A percentile compares a stretch with the other conserved stretches of the same genome.
Evolutionary conservation across 2,113 vertebrate genomes (phyloP).

Genomic region (Neogale vison): DNA sequence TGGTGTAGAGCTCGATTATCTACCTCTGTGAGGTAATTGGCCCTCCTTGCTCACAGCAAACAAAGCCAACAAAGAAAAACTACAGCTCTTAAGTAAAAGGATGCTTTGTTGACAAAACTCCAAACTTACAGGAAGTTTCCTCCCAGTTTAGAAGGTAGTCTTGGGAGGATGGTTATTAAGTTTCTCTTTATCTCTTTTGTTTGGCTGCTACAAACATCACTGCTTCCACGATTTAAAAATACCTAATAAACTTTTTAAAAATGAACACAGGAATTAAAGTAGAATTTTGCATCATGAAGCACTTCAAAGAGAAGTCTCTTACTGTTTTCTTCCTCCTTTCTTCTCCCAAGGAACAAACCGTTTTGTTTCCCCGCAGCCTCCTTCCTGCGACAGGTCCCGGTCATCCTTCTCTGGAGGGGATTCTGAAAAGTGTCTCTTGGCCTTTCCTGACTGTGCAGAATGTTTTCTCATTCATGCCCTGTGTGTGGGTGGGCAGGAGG

Average conservation of each 20-base stretch:
- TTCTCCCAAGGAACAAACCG: background rate
- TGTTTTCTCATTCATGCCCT: background rate
- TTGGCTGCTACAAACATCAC: background rate
- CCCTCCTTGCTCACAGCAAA: background rate
- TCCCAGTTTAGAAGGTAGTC: background rate
- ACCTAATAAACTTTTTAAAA: background rate
- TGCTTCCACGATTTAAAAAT: background rate
- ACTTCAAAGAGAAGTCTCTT: background rate
- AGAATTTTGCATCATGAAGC: background rate
- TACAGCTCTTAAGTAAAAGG: background rate
- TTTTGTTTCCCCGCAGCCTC: background rate
- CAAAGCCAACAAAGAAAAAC: background rate
- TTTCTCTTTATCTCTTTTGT: background rate
- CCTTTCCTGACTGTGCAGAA: background rate
- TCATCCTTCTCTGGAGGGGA: background rate
- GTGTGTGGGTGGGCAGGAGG: constrained; percentile 49
- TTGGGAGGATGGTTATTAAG: background rate
- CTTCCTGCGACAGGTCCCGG: background rate
- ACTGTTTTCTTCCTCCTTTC: background rate
- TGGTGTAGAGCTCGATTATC: background rate
- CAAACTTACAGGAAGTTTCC: background rate
- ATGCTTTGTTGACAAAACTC: background rate
- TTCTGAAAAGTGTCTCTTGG: background rate
- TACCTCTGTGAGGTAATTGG: accelerated
- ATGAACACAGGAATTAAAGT: background rate